Evolutionary conservation across 2,888 invertebrate species (phyloP), one percentile per base, ranked within the genome.

Genomic region (Gastracanthus pulcherrimus): DNA sequence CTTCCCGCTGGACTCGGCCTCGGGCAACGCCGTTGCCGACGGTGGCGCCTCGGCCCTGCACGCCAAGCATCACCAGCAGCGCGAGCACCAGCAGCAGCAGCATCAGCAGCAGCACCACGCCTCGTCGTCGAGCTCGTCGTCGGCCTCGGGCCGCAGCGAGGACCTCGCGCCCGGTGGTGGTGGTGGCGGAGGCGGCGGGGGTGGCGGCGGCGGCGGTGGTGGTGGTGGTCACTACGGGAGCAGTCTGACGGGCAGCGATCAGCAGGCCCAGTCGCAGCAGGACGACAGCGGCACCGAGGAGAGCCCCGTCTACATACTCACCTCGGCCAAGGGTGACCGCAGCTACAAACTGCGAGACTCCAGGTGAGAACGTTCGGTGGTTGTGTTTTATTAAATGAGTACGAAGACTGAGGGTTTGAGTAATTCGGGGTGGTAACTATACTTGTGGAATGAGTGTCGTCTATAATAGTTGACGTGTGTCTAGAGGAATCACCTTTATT

Each of bases 321-420:
- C 90, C 29, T 90, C 91, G 72, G 89, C 91, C 38, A 91, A 91
- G 70, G 91, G 91, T 45, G 91, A 91, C 74, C 89, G 91, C 55
- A 91, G 91, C 85, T 95, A 95, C 91, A 95, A 95, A 90, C 93
- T 95, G 84, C 94, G 95, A 87, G 95, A 96, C 90, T 95, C 95
- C 87, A 95, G 95, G 95, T 95, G 92, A 84, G 72, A 58, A 76
- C 5, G 0, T n/a, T 31, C 1, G n/a, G 48, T 7, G 6, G 26
- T 55, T 13, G 11, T 9, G n/a, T 23, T 55, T 55, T 55, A 23
- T 19, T 26, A 3, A 23, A 19, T 5, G 55, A n/a, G n/a, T n/a
- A n/a, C n/a, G n/a, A 45, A n/a, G 45, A 45, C n/a, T 45, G 13
- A 1, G 45, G 3, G n/a, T 45, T 45, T 1, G 5, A 45, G 45